Base-by-base conservation (phyloP, 2,888 invertebrate genomes). In the Trachelus troglodyta region DNA sequence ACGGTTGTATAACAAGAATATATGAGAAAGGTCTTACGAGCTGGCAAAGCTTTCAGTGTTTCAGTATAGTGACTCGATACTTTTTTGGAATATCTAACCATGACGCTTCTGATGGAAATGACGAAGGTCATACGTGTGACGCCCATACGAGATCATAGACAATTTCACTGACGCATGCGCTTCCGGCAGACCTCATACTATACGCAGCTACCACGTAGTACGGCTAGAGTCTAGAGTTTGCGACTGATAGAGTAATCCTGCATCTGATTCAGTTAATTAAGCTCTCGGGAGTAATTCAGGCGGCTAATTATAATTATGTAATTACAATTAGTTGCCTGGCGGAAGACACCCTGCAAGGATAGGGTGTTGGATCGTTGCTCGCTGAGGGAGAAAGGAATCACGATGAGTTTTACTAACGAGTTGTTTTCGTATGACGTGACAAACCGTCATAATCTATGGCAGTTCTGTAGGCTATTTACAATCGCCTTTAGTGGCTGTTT, bases 241-340 rank as follows among this genome's bases (percentile, higher is more conserved):
- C 71, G 33, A 71, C 71, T 31, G 71, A 71, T 71, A 12, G 23
- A 31, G 33, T 34, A 71, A 76, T 76, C 73, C 34, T 31, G 34
- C 74, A 73, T 76, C 76, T 40, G 69, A 76, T 79, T 78, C 68
- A 75, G 77, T 81, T 81, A 84, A 84, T 77, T 80, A 74, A 71
- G 74, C 56, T 79, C 33, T 33, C 71, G 71, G 73, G 74, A 69
- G 76, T 77, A 84, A 82, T 79, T 83, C 78, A 40, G 76, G 30
- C 30, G 76, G 79, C 77, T 77, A 81, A 84, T 83, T 80, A 84
- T 81, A 83, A 82, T 83, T 77, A 79, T 76, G 79, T 80, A 82
- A 82, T 84, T 84, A 83, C 80, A 79, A 84, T 84, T 82, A 84
- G 82, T 75, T 74, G 40, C 37, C 71, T 31, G n/a, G 69, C 68